These are phyloP conservation scores for Lepidurus packardi DNA, from an alignment of 1,140 invertebrate species.

Conservation along the genomic window DNA sequence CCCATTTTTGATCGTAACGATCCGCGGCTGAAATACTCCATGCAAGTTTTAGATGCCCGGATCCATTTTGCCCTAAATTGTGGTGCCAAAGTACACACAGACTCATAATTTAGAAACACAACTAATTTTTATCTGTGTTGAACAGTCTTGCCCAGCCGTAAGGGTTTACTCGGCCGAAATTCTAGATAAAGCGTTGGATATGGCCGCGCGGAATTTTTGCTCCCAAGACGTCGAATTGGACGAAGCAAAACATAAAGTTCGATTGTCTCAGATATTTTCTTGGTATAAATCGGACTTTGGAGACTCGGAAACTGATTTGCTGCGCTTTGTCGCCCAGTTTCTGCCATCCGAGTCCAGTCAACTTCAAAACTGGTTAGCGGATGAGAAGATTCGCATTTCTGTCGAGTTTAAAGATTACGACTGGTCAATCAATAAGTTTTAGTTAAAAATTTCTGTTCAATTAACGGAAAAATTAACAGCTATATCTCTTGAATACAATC, in stretches of 20 bases:
- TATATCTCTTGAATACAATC: neutral
- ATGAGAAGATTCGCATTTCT: neutral
- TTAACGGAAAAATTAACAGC: neutral
- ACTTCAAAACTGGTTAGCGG: neutral
- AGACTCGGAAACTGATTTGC: slow-evolving; percentile 37
- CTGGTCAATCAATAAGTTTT: slow-evolving; percentile 24
- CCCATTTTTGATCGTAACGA: slow-evolving; percentile 43
- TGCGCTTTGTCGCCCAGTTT: slow-evolving; percentile 12
- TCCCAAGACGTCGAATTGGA: slow-evolving; percentile 41
- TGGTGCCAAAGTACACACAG: slow-evolving; percentile 41
- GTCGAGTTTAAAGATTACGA: slow-evolving; percentile 30
- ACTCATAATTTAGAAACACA: neutral
- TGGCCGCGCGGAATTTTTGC: slow-evolving; percentile 43
- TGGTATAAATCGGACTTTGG: slow-evolving; percentile 46
- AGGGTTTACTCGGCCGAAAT: slow-evolving; percentile 43
- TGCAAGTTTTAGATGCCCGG: slow-evolving; percentile 44
- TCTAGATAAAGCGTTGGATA: slow-evolving; percentile 41
- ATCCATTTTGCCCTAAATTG: slow-evolving; percentile 49
- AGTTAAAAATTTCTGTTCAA: neutral
- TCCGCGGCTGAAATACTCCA: slow-evolving; percentile 41
- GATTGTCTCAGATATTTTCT: slow-evolving; percentile 42
- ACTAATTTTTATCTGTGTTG: neutral
- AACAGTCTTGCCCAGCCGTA: slow-evolving; percentile 46
- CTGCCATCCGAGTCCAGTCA: neutral
- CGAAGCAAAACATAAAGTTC: slow-evolving; percentile 36